These are phyloP conservation scores for Cremastobaeus sp. DNA, from an alignment of 2,888 invertebrate genomes.

Conservation along the genomic window DNA sequence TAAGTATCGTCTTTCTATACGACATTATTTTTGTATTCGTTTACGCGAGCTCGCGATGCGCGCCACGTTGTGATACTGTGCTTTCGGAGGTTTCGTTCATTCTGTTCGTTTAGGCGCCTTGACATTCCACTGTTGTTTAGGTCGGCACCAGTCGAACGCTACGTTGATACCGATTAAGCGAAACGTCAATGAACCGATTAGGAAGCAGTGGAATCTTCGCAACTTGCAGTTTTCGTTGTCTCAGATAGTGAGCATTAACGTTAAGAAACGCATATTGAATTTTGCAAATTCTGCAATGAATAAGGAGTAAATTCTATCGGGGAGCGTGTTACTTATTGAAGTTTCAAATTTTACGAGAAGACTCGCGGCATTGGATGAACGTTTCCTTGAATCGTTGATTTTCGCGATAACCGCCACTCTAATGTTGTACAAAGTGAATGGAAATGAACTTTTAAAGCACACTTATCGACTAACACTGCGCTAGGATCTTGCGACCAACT, in stretches of 20 bases:
- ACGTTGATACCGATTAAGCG: not conserved
- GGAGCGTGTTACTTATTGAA: slow-evolving; percentile 21
- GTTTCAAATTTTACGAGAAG: slow-evolving; percentile 34
- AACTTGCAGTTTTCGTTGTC: slow-evolving; percentile 1
- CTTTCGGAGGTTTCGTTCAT: slow-evolving; percentile 3
- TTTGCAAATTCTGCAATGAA: not conserved
- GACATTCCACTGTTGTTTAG: too few relatives aligned
- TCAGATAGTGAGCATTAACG: not conserved
- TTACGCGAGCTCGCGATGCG: slow-evolving; percentile 5
- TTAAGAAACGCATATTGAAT: not conserved
- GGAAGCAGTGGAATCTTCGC: not conserved
- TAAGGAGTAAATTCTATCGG: slow-evolving; percentile 19
- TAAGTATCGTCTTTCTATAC: slow-evolving; percentile 5
- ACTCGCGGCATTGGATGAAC: slow-evolving; percentile 3
- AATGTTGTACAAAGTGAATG: slow-evolving; percentile 51
- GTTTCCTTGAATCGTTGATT: slow-evolving; percentile 13
- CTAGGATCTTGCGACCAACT: slow-evolving; percentile 26
- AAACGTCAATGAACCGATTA: not conserved
- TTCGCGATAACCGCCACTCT: not conserved
- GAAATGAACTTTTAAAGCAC: slow-evolving; percentile 40
- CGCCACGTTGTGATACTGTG: slow-evolving; percentile 14
- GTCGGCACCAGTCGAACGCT: too few relatives aligned
- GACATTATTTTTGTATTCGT: slow-evolving; percentile 12
- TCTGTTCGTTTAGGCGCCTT: too few relatives aligned
- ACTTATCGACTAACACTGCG: slow-evolving; percentile 40